Conservation (phyloP, 2,113 vertebrate species). For the Recurvirostra avosetta region DNA sequence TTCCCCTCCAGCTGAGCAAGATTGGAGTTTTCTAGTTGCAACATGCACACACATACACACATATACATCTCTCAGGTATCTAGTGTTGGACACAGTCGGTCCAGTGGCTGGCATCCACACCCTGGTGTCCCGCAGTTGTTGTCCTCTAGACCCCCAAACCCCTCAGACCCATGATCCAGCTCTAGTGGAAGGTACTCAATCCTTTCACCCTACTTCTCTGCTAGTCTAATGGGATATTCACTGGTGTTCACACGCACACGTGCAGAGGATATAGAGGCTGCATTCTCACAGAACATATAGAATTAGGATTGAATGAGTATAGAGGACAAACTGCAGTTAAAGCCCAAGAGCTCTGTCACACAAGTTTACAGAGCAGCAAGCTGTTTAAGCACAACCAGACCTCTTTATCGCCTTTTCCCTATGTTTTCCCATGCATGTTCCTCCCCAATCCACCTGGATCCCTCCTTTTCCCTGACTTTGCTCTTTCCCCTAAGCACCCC, state of each 20-base stretch:
- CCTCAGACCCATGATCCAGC: background rate
- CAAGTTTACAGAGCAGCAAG: background rate
- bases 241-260: background rate
- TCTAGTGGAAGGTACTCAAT: background rate
- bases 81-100: rapidly evolving
- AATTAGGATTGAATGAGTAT: background rate
- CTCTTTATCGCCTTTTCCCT: background rate
- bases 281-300: background rate
- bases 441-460: background rate
- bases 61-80: background rate
- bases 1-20: background rate
- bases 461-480: background rate
- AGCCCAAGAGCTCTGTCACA: background rate
- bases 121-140: background rate
- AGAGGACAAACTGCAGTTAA: background rate
- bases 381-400: background rate
- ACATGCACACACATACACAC: no score
- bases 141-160: background rate
- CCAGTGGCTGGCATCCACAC: background rate
- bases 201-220: background rate
- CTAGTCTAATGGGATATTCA: background rate
- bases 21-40: background rate
- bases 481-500: background rate
- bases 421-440: background rate
- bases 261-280: no score